Conservation (phyloP, 2,797 vertebrate species). For the Fistularia tabacaria region DNA sequence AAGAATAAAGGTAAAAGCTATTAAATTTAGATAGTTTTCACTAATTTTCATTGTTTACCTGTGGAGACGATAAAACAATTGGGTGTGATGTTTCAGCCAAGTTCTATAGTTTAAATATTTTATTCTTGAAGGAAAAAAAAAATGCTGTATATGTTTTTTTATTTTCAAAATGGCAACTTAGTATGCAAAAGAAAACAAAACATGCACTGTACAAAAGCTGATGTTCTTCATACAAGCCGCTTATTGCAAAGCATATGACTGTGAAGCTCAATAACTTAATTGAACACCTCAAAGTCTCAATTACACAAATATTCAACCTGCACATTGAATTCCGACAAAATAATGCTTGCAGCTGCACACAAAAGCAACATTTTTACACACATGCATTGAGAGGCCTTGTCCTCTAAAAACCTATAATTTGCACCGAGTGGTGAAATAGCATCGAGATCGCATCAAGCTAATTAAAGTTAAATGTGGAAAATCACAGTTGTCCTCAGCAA, state of each 20-base stretch:
- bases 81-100: no score
- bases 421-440: conserved; percentile 14
- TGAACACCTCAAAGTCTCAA: conserved; percentile 19
- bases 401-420: no score
- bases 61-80: no score
- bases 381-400: conserved; percentile 2
- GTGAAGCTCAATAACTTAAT: conserved; percentile 68
- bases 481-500: no score
- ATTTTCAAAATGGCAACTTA: conserved; percentile 48
- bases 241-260: conserved; percentile 45
- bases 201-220: conserved; percentile 40
- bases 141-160: conserved; percentile 49
- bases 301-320: conserved; percentile 22
- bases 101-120: conserved; percentile 25
- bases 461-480: no score
- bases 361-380: conserved; percentile 11
- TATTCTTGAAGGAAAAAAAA: conserved; percentile 40
- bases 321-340: conserved; percentile 31
- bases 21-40: neutral
- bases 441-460: no score
- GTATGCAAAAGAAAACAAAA: conserved; percentile 38
- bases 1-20: conserved; percentile 12
- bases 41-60: no score
- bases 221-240: conserved; percentile 52
- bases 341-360: conserved; percentile 24